Evolutionary conservation across 2,113 vertebrate species (phyloP).

Genomic region (Alosa alosa): DNA sequence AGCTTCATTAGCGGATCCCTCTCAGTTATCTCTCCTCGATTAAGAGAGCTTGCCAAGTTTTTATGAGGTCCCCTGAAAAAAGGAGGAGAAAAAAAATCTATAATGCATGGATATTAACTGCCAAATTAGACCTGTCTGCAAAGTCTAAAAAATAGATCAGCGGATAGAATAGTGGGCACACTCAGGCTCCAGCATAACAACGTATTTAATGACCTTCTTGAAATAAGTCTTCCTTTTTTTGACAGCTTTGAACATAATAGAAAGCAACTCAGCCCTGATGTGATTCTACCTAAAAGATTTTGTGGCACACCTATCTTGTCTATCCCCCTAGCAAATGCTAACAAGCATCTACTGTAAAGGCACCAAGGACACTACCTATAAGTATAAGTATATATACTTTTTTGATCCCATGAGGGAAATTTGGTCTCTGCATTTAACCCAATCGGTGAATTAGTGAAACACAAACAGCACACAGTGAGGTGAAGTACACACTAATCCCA

Average conservation of each 20-base stretch:
- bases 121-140: constrained; percentile 24
- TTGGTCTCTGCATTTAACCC: too few relatives aligned
- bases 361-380: not conserved
- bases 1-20: constrained; percentile 41
- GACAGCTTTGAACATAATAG: not conserved
- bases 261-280: not conserved
- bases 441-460: too few relatives aligned
- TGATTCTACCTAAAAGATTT: not conserved
- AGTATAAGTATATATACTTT: too few relatives aligned
- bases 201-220: not conserved
- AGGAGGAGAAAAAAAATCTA: constrained; percentile 12
- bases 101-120: constrained; percentile 38
- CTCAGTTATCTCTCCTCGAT: constrained; percentile 31
- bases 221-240: not conserved
- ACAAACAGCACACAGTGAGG: too few relatives aligned
- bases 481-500: too few relatives aligned
- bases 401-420: too few relatives aligned
- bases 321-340: not conserved
- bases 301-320: not conserved
- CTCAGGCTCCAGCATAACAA: not conserved
- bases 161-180: not conserved
- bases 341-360: not conserved
- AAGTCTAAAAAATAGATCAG: not conserved
- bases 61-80: constrained; percentile 23
- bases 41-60: constrained; percentile 34